Evolutionary conservation across 2,113 vertebrate genomes (phyloP).

Genomic region (Megaleporinus macrocephalus): DNA sequence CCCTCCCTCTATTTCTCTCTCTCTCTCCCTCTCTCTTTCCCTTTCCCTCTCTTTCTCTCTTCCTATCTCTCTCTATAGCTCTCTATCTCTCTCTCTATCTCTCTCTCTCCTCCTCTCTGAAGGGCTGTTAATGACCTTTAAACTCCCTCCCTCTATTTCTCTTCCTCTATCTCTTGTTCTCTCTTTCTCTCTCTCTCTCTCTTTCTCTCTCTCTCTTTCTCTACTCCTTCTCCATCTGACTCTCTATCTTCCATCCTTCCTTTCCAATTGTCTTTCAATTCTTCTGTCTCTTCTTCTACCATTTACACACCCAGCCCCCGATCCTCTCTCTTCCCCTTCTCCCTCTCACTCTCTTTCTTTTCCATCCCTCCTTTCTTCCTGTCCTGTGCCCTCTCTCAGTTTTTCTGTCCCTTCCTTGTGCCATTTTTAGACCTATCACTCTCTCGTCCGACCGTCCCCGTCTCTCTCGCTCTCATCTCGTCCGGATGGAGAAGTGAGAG

Average conservation of each 20-base stretch:
- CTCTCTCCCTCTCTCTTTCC: no score
- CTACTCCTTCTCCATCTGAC: background rate
- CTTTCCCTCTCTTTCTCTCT: no score
- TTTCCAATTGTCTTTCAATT: no score
- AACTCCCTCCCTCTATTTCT: background rate
- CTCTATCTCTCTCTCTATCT: no score
- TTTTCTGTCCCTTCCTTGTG: background rate
- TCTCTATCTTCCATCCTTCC: no score
- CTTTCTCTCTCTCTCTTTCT: background rate
- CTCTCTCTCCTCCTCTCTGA: no score
- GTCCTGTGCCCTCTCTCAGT: background rate
- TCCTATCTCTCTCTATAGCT: no score
- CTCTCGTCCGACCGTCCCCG: background rate
- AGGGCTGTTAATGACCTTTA: no score
- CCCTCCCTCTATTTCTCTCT: no score
- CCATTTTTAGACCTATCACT: background rate
- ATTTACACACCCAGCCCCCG: no score
- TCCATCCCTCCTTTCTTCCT: background rate
- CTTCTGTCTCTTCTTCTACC: no score
- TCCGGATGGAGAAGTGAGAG: constrained; percentile 24
- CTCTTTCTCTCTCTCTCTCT: background rate
- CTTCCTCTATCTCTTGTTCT: constrained; percentile 2
- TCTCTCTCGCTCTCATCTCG: constrained; percentile 12
- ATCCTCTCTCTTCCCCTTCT: constrained; percentile 9
- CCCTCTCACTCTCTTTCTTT: background rate